Evolutionary conservation across 2,888 invertebrate genomes (phyloP).

Genomic region (Phalera bucephala): DNA sequence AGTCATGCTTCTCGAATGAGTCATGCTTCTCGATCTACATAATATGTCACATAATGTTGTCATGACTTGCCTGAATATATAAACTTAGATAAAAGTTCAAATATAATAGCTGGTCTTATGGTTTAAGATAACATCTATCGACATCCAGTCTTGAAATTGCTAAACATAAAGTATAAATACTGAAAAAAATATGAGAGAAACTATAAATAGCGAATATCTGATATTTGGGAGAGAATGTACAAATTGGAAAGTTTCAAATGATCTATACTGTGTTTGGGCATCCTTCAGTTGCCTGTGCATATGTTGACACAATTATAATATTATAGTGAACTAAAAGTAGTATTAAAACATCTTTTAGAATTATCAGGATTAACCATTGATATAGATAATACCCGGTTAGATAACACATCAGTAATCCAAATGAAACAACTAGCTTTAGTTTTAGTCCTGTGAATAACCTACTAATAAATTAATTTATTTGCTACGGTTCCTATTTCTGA

Average conservation of each 20-base stretch:
- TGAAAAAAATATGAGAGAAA: constrained; percentile 17
- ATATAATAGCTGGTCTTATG: constrained; percentile 28
- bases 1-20: constrained; percentile 20
- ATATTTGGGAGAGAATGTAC: constrained; percentile 31
- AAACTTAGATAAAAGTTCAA: constrained; percentile 4
- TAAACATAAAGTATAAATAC: constrained; percentile 23
- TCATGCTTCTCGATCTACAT: constrained; percentile 20
- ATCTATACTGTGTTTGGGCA: constrained; percentile 18
- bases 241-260: constrained; percentile 42
- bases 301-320: constrained; percentile 15
- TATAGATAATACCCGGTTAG: no score
- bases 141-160: no score
- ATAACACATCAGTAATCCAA: no score
- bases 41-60: constrained; percentile 16
- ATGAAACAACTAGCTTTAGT: no score
- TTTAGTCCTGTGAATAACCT: no score
- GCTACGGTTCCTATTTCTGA: no score
- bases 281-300: constrained; percentile 25
- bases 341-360: constrained; percentile 2
- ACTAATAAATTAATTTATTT: no score
- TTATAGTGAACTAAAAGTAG: constrained; percentile 11
- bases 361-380: no score
- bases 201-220: constrained; percentile 29
- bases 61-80: constrained; percentile 14
- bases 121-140: constrained; percentile 34